A percentile compares a stretch with the other conserved stretches of the same genome.
phyloP scores from a whole-genome alignment of 1,140 invertebrate genomes.

The Phymorhynchus buccinoides region DNA sequence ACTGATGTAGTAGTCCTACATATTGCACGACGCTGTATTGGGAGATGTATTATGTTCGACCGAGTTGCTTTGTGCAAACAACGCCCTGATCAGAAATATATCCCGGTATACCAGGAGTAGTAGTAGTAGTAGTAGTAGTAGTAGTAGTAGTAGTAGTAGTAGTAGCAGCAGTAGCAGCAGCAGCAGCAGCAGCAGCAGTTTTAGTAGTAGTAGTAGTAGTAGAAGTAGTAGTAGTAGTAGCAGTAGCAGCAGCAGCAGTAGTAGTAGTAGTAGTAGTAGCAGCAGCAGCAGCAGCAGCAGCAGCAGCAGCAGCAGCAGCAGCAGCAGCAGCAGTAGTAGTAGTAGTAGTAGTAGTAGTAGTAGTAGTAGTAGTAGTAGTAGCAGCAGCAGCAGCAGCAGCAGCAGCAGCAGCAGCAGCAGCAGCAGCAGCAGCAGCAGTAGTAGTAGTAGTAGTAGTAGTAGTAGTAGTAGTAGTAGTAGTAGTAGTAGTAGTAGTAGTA shows the following conservation, averaged over 20 bases:
- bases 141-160: constrained; percentile 16
- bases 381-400: not conserved
- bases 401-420: not conserved
- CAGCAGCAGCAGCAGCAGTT: too few species aligned
- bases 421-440: not conserved
- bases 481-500: constrained; percentile 11
- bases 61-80: too few species aligned
- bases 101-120: too few species aligned
- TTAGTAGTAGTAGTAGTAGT: too few species aligned
- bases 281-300: not conserved
- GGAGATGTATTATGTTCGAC: too few species aligned
- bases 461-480: constrained; percentile 16
- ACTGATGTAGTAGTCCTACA: too few species aligned
- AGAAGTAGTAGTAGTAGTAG: too few species aligned
- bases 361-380: constrained; percentile 17
- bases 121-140: constrained; percentile 16
- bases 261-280: constrained; percentile 13
- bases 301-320: not conserved
- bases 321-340: constrained; percentile 4
- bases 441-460: constrained; percentile 16
- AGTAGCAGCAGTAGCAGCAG: constrained; percentile 1
- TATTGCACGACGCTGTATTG: too few species aligned
- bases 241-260: not conserved
- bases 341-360: constrained; percentile 16
- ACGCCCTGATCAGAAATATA: too few species aligned